Base-by-base conservation (phyloP, 2,113 vertebrate species). In the Hassar affinis region DNA sequence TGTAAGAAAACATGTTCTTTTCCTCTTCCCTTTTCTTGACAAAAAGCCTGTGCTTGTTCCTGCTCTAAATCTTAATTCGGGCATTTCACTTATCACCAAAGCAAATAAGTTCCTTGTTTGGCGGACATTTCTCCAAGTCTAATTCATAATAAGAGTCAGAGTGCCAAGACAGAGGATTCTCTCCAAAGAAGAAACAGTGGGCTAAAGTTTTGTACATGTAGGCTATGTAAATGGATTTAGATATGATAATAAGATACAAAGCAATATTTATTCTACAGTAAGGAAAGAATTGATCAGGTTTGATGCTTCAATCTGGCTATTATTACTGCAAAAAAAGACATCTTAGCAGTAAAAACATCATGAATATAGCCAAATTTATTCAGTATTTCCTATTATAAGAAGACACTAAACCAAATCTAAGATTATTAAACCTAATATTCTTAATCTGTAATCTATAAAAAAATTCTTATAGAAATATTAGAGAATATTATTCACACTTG, bases 1-100 rank as follows among this genome's bases (percentile, higher is more conserved):
- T 89, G 90, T 87, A 90, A 85, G 78, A 91, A 91, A 90, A 85
- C 62, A 75, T 77, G 80, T 80, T 89, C 81, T 89, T 78, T 86
- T 87, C 77, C 85, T 86, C 52, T 88, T 84, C 27, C 78, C 66
- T 74, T 83, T 77, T 83, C 49, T 80, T 85, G 80, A 68, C 52
- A 66, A 78, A 82, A 74, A 64, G 81, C 66, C 74, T 66, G 27
- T 51, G 42, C 72, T 68, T 51, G 45, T 79, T 88, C 77, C 83
- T 85, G 20, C 30, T 80, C 59, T 42, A 42, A 81, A 47, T 84
- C 74, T 78, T 74, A 86, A 84, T 75, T 66, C 3, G 57, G 61
- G 17, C 64, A 17, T 69, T 61, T 87, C 69, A n/a, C 45, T 74
- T 17, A 83, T 78, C 78, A 47, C 71, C 15, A 10, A 77, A 64